A percentile compares a stretch with the other conserved stretches of the same genome.
These are phyloP conservation scores for Pseudonaja textilis DNA, from an alignment of 2,113 vertebrate species.

Conservation along the genomic window DNA sequence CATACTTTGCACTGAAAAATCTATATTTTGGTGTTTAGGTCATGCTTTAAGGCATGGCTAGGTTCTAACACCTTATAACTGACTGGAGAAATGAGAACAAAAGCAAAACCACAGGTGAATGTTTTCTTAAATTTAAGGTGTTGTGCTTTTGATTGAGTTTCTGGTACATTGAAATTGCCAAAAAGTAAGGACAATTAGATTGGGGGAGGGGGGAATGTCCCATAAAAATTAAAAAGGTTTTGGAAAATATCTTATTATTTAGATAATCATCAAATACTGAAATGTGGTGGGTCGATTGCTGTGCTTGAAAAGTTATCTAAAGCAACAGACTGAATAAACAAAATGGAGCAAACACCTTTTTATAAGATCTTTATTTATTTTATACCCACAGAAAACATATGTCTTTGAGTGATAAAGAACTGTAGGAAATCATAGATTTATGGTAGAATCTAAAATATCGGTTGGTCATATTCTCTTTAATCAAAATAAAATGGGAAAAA, in stretches of 20 bases:
- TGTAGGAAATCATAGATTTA: background rate
- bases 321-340: background rate
- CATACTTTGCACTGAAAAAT: constrained; percentile 23
- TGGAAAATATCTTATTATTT: background rate
- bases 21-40: constrained; percentile 38
- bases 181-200: background rate
- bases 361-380: background rate
- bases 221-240: background rate
- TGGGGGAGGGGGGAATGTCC: background rate
- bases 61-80: constrained; percentile 20
- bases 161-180: background rate
- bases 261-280: background rate
- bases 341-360: background rate
- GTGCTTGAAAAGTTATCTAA: background rate
- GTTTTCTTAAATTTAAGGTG: constrained; percentile 29
- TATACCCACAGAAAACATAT: background rate
- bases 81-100: constrained; percentile 14
- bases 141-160: background rate
- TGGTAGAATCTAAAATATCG: background rate
- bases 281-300: background rate
- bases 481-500: background rate
- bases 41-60: constrained; percentile 21
- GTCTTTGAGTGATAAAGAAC: background rate
- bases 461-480: background rate
- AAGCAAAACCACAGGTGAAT: background rate